Evolutionary conservation across 2,888 invertebrate species (phyloP).

Genomic region (Cephus sareptanus): DNA sequence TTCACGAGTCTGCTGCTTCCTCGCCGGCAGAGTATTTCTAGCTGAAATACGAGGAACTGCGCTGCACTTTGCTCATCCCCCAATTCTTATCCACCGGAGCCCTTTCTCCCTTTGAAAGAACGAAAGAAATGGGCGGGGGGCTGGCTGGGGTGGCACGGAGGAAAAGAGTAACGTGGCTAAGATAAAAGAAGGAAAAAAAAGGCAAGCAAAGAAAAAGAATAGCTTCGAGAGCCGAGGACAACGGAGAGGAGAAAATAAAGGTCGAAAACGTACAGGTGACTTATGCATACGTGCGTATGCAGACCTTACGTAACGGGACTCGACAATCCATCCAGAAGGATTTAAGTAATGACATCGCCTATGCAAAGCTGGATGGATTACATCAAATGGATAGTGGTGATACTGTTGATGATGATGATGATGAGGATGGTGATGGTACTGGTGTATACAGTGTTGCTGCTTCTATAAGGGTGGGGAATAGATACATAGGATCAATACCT

Average conservation of each 20-base stretch:
- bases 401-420: not conserved
- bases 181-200: constrained; percentile 4
- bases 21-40: not conserved
- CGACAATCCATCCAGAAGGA: not conserved
- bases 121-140: constrained; percentile 18
- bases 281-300: not conserved
- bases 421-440: not conserved
- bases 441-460: not conserved
- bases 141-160: not conserved
- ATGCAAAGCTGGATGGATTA: not conserved
- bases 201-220: constrained; percentile 8
- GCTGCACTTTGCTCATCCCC: not conserved
- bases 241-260: constrained; percentile 8
- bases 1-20: not conserved
- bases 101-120: not conserved
- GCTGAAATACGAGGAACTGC: constrained; percentile 1
- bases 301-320: not conserved
- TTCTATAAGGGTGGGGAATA: not conserved
- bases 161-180: constrained; percentile 12
- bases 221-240: not conserved
- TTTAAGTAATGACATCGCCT: not conserved
- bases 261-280: not conserved
- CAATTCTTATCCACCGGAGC: not conserved
- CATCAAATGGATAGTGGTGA: not conserved
- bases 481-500: not conserved